Conservation (phyloP, 2,113 vertebrate species). For the Oreochromis aureus region DNA sequence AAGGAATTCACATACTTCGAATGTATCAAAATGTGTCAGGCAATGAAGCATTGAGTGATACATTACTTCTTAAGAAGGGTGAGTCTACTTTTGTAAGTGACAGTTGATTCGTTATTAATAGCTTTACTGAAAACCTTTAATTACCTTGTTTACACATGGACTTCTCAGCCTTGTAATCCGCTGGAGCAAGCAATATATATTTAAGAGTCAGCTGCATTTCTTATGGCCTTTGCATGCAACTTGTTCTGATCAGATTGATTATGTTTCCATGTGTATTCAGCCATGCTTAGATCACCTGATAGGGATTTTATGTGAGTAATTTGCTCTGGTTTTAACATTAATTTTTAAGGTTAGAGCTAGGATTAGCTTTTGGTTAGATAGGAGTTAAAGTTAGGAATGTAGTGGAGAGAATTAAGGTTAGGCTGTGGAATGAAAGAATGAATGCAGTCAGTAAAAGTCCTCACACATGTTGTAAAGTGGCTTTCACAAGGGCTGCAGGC, state of each 20-base stretch:
- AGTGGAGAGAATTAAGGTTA: not conserved
- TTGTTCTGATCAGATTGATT: not conserved
- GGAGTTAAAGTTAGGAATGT: slow-evolving; percentile 6
- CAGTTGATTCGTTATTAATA: not conserved
- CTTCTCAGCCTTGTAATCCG: not conserved
- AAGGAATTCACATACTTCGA: not conserved
- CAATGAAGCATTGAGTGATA: not conserved
- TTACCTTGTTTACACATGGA: not conserved
- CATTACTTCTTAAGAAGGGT: not conserved
- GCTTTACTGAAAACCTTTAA: not conserved
- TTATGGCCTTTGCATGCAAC: not conserved
- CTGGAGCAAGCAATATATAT: not conserved
- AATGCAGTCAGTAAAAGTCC: slow-evolving; percentile 6
- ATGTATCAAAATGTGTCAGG: not conserved
- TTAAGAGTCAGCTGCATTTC: not conserved
- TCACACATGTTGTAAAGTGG: slow-evolving; percentile 20
- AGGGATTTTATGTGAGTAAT: not conserved
- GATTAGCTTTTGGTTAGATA: not conserved
- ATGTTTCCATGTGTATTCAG: not conserved
- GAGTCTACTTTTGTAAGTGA: not conserved
- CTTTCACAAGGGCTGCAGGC: slow-evolving; percentile 11
- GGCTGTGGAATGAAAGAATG: not conserved
- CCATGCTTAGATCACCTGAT: not conserved
- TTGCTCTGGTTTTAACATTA: not conserved
- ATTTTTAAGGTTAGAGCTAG: not conserved